phyloP scores from a whole-genome alignment of 2,113 vertebrate species.

The Salvelinus namaycush region DNA sequence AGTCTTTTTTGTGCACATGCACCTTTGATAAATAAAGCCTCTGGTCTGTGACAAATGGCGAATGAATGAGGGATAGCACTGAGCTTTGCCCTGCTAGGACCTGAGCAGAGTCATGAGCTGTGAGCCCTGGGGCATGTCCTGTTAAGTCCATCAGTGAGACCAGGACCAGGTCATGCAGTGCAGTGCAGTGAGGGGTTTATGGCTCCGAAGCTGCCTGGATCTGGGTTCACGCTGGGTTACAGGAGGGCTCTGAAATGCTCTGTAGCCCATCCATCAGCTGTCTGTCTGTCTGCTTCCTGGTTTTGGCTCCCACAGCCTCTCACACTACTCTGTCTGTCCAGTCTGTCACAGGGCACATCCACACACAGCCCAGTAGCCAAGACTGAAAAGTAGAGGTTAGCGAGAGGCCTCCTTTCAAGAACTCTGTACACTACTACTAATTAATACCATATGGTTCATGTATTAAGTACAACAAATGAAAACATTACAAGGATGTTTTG shows the following conservation, averaged over 20 bases:
- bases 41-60: not conserved
- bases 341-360: not conserved
- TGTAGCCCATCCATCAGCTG: not conserved
- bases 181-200: not conserved
- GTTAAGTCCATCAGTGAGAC: constrained; percentile 15
- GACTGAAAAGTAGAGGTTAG: not conserved
- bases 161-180: too few species aligned
- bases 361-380: not conserved
- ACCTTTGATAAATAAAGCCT: not conserved
- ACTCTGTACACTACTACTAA: not conserved
- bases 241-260: not conserved
- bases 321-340: not conserved
- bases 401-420: not conserved
- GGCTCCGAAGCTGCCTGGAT: not conserved
- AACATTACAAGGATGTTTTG: not conserved
- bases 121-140: not conserved
- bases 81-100: not conserved
- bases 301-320: not conserved
- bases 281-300: not conserved
- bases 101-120: not conserved
- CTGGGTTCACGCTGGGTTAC: not conserved
- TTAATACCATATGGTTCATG: too few species aligned
- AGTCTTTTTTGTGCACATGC: too few species aligned
- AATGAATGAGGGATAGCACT: not conserved
- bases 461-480: too few species aligned